A percentile compares a stretch with the other conserved stretches of the same genome.
Evolutionary conservation across 1,140 invertebrate genomes (phyloP).

Genomic region (Drosophila varians): DNA sequence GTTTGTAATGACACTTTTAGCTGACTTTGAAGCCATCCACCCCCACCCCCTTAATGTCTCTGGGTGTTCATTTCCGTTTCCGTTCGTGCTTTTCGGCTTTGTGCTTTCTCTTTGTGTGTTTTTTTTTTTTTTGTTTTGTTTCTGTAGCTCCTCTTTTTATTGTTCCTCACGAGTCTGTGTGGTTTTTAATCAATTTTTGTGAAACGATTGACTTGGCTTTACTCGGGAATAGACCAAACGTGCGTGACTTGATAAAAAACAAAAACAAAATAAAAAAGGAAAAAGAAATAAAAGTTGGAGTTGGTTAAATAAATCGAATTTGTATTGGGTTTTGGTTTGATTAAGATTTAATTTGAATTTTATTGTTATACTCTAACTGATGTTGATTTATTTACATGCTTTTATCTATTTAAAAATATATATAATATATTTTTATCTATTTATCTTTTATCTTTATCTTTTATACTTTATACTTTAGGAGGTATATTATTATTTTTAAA

Average conservation of each 20-base stretch:
- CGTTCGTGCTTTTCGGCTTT: slow-evolving; percentile 41
- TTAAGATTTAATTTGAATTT: background rate
- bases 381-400: no score
- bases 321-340: background rate
- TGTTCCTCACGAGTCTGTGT: slow-evolving; percentile 33
- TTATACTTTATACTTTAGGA: no score
- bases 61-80: slow-evolving; percentile 58
- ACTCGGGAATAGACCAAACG: slow-evolving; percentile 21
- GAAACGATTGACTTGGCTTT: slow-evolving; percentile 45
- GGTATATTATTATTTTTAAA: no score
- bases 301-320: slow-evolving; percentile 8
- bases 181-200: slow-evolving; percentile 75
- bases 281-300: background rate
- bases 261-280: no score
- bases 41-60: slow-evolving; percentile 21
- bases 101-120: background rate
- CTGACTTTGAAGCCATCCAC: slow-evolving; percentile 77
- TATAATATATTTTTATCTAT: no score
- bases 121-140: background rate
- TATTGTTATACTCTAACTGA: no score
- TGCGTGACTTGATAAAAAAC: slow-evolving; percentile 28
- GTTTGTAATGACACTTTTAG: slow-evolving; percentile 80
- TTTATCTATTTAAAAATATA: no score
- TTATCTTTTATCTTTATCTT: no score
- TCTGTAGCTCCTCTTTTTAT: slow-evolving; percentile 10